Conservation (phyloP, 2,797 vertebrate genomes). For the Crypturellus tataupa region DNA sequence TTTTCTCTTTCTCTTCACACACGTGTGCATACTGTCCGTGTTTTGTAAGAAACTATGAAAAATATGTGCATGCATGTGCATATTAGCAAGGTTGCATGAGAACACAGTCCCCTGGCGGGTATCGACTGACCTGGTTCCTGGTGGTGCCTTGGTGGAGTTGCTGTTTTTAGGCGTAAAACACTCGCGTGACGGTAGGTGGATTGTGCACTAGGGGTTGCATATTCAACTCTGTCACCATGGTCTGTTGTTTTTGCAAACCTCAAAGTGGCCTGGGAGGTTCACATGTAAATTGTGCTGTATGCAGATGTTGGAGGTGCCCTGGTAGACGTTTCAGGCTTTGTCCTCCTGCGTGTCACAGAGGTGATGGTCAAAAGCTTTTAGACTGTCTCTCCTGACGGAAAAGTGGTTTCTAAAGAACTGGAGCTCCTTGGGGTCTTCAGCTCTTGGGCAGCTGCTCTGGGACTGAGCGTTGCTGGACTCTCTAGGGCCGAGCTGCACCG, state of each 20-base stretch:
- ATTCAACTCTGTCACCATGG: background rate
- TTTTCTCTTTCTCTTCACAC: background rate
- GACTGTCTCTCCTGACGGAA: background rate
- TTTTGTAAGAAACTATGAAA: background rate
- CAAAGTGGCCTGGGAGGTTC: background rate
- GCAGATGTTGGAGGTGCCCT: background rate
- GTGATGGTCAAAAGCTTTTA: background rate
- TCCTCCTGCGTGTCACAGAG: background rate
- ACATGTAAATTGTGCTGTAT: background rate
- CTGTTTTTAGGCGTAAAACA: background rate
- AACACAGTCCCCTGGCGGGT: fast-evolving
- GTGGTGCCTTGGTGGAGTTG: fast-evolving
- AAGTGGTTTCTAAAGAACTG: background rate
- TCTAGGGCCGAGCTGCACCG: background rate
- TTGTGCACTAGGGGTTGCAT: background rate
- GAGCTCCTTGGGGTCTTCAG: background rate
- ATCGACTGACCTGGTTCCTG: background rate
- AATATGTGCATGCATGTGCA: background rate
- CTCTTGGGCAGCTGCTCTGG: background rate
- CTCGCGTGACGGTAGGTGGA: background rate
- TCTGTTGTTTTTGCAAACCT: background rate
- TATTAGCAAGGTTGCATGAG: fast-evolving
- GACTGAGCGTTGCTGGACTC: background rate
- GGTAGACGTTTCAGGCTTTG: background rate
- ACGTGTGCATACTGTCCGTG: fast-evolving